Percentiles rank a stretch among this genome's conserved stretches.
phyloP scores from a whole-genome alignment of 2,888 invertebrate species.

The Hedya salicella region DNA sequence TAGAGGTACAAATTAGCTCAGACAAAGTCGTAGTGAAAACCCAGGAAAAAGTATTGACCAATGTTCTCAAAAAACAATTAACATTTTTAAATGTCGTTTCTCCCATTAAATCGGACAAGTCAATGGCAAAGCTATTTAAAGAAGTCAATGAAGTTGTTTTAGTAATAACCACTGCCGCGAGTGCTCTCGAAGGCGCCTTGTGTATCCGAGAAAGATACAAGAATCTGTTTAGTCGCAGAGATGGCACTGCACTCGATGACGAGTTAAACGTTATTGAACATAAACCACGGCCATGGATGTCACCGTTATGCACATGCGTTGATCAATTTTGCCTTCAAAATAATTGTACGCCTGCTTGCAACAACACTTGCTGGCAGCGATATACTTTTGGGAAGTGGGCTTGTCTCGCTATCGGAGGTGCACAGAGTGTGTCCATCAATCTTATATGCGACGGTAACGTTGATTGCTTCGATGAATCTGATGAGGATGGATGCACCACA shows the following conservation, averaged over 20 bases:
- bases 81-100: constrained; percentile 57
- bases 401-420: constrained; percentile 61
- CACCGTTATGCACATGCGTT: constrained; percentile 60
- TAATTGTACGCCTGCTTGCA: constrained; percentile 60
- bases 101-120: constrained; percentile 46
- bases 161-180: constrained; percentile 59
- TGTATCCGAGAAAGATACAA: constrained; percentile 51
- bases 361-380: constrained; percentile 63
- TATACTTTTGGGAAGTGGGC: constrained; percentile 59
- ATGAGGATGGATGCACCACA: constrained; percentile 64
- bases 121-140: constrained; percentile 44
- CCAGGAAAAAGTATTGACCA: constrained; percentile 49
- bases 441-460: constrained; percentile 73
- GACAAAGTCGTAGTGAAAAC: constrained; percentile 33
- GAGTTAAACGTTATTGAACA: constrained; percentile 40
- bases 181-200: constrained; percentile 57
- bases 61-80: constrained; percentile 58
- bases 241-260: constrained; percentile 25
- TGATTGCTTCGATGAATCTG: constrained; percentile 72
- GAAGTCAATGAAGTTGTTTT: constrained; percentile 56
- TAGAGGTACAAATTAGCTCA: constrained; percentile 29
- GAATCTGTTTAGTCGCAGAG: constrained; percentile 35
- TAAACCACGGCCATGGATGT: constrained; percentile 46
- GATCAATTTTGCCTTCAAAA: constrained; percentile 53
- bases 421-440: constrained; percentile 57